Evolutionary conservation across 2,797 vertebrate species (phyloP).

Genomic region (Champsocephalus gunnari): DNA sequence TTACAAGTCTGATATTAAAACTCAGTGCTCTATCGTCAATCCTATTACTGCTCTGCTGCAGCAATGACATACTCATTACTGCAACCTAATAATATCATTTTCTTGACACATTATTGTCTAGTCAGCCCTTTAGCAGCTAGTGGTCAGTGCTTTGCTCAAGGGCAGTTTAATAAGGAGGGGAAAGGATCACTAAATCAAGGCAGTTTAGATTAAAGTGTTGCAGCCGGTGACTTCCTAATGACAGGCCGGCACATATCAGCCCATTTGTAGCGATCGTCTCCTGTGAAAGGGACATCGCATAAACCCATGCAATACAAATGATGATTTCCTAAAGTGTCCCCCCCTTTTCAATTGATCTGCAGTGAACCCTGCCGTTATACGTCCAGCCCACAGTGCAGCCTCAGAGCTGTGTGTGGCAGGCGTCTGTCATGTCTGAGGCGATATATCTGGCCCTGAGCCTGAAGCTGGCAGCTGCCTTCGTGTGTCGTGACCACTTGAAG

Average conservation of each 20-base stretch:
- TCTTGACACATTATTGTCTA: background rate
- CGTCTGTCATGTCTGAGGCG: conserved; percentile 68
- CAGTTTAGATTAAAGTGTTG: conserved; percentile 26
- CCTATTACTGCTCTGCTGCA: background rate
- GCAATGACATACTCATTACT: conserved; percentile 5
- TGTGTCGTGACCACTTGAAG: conserved; percentile 75
- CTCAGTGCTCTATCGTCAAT: background rate
- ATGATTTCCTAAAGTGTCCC: conserved; percentile 34
- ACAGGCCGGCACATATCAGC: conserved; percentile 19
- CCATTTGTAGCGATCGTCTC: conserved; percentile 12
- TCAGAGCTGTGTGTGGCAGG: conserved; percentile 52
- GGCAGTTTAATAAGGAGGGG: conserved; percentile 19
- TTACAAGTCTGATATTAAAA: background rate
- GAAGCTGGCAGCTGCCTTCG: conserved; percentile 69
- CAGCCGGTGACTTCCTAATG: conserved; percentile 25
- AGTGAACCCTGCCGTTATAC: conserved; percentile 34
- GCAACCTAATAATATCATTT: conserved; percentile 9
- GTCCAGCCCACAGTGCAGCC: conserved; percentile 49
- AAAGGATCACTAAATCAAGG: conserved; percentile 6
- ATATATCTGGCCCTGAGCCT: conserved; percentile 65
- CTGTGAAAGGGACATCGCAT: conserved; percentile 24
- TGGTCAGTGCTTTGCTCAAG: conserved; percentile 21
- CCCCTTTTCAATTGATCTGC: conserved; percentile 33
- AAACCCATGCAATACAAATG: conserved; percentile 28
- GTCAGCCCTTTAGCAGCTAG: conserved; percentile 19